Base-by-base conservation (phyloP, 2,797 vertebrate species). In the Sparus aurata region DNA sequence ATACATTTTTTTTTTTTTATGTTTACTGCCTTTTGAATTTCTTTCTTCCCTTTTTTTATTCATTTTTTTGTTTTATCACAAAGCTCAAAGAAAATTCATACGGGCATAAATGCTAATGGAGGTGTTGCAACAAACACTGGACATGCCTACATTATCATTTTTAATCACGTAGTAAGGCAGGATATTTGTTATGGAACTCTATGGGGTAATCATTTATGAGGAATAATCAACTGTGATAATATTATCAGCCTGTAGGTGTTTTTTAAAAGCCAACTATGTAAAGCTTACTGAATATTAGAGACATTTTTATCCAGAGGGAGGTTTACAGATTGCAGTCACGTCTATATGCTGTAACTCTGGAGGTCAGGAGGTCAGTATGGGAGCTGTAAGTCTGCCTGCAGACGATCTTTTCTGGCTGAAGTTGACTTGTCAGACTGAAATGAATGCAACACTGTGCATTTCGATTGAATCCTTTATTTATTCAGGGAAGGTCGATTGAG, bases 1-100 rank as follows among this genome's bases (percentile, higher is more conserved):
- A 67, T 20, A 23, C 55, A 61, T 43, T 16, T 2, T 50, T 57
- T 20, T 47, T 34, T 69, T 74, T 57, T 61, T 11, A 74, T 73
- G 20, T 43, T 69, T n/a, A 17, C 23, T 47, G 68, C 20, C 4
- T 53, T 67, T 73, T 22, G 50, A 67, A 58, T 72, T 5, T 47
- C 38, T 77, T 58, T 60, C 12, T 3, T 41, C 43, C 2, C 34
- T 30, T 34, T 34, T 34, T 34, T 4, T 30, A 12, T 43, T 12
- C 41, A 2, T 43, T 43, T 1, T 41, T 6, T 41, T 41, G 10
- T 45, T 45, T 45, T 13, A 15, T 12, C 12, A 15, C 12, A 27
- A 38, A 61, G 5, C 23, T 53, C 18, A 43, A 54, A 65, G 27
- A 12, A 27, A 55, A 12, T n/a, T 23, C 43, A 7, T 38, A 11